Conservation (phyloP, 2,113 vertebrate species). For the Emydura subglobosa region DNA sequence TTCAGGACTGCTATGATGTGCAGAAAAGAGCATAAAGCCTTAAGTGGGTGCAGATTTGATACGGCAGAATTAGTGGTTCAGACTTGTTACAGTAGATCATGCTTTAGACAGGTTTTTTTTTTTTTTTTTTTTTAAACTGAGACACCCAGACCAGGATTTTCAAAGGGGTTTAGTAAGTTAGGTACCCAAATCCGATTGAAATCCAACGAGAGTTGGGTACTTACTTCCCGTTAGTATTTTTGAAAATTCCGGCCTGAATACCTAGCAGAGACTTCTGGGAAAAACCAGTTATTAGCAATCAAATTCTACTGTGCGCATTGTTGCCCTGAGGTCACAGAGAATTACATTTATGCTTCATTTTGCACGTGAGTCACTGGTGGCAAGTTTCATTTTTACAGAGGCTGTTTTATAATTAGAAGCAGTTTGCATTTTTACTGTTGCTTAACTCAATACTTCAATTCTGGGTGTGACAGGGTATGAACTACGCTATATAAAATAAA, state of each 20-base stretch:
- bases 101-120: neutral
- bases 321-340: neutral
- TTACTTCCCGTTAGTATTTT: neutral
- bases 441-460: neutral
- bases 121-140: neutral
- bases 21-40: neutral
- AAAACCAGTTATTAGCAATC: neutral
- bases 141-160: conserved; percentile 21
- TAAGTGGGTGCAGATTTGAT: neutral
- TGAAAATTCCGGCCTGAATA: neutral
- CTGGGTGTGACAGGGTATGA: neutral
- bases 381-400: neutral
- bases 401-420: neutral
- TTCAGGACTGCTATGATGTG: neutral
- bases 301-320: neutral
- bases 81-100: neutral
- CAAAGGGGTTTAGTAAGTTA: conserved; percentile 5
- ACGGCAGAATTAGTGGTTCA: neutral
- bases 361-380: neutral
- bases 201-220: neutral
- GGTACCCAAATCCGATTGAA: neutral
- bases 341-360: neutral
- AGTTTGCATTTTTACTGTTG: neutral
- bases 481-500: neutral
- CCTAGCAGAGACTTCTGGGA: neutral